Percentiles rank a stretch among this genome's conserved stretches.
Evolutionary conservation across 2,888 invertebrate genomes (phyloP).

Genomic region (Acleris sparsana): DNA sequence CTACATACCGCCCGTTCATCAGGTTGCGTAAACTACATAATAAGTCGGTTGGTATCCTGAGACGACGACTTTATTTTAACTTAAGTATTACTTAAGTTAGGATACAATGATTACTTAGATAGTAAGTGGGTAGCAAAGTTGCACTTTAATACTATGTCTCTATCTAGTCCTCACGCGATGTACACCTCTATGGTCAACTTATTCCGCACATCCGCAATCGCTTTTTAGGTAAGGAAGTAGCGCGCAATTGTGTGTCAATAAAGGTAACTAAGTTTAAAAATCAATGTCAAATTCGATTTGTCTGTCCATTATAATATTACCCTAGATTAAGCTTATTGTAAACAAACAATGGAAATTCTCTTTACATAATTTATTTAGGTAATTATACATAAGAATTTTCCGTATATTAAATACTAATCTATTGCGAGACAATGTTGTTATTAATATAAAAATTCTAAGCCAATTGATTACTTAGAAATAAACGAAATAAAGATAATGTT

Average conservation of each 20-base stretch:
- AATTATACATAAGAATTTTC: conserved; percentile 69
- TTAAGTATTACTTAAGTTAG: too few relatives aligned
- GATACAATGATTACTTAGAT: neutral
- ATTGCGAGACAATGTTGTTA: conserved; percentile 48
- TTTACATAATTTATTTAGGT: conserved; percentile 75
- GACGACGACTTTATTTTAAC: too few relatives aligned
- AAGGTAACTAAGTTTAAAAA: conserved; percentile 27
- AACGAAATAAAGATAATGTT: conserved; percentile 44
- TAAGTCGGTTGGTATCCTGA: too few relatives aligned
- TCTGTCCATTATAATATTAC: conserved; percentile 46
- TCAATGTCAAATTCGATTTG: conserved; percentile 38
- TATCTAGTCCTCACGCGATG: conserved; percentile 33
- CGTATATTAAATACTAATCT: conserved; percentile 55
- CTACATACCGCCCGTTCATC: too few relatives aligned
- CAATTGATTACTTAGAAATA: conserved; percentile 62
- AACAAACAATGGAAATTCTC: conserved; percentile 65
- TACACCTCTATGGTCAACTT: neutral
- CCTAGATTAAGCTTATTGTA: conserved; percentile 43
- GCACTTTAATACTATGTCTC: neutral
- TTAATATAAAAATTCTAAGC: conserved; percentile 55
- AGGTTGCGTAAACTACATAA: too few relatives aligned
- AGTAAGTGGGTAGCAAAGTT: conserved; percentile 9
- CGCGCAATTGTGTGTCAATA: conserved; percentile 34
- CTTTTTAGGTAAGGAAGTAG: conserved; percentile 55
- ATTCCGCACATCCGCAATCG: conserved; percentile 51